Base-by-base conservation (phyloP, 2,888 invertebrate genomes). In the Drosophila borealis region DNA sequence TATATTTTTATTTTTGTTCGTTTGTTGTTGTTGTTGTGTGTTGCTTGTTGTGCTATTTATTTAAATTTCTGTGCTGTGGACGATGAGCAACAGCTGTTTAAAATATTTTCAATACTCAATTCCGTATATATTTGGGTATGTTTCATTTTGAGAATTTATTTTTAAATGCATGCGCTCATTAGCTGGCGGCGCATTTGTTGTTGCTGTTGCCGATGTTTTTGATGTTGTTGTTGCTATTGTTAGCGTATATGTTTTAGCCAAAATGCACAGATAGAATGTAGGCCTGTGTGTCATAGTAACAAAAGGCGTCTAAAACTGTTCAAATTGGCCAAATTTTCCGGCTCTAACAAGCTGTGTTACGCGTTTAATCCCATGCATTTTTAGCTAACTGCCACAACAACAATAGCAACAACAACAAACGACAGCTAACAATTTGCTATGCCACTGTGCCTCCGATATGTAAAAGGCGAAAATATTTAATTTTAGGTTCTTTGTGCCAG, bases 381-480 rank as follows among this genome's bases (percentile, higher is more conserved):
- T 54, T 50, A 64, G 73, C 60, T 62, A 61, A 62, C 62, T 37
- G 33, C 57, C 68, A 57, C 42, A 77, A 29, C 51, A 67, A 37
- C 36, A 63, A 75, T 45, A 68, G 53, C 64, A 64, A 54, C 17
- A 53, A 42, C 46, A 54, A 45, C 19, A 46, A 59, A 51, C 51
- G 49, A 21, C 53, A 70, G 53, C 70, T 48, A 72, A 71, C 79
- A 70, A 79, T 78, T 73, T 78, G 78, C 80, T 84, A 72, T 78
- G 74, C 77, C 78, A 84, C 69, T 76, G 80, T 8, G 39, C 50
- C 81, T 83, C 65, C 71, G 80, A 88, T 88, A 78, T 86, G 88
- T 88, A 83, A 86, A 88, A 81, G 83, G 86, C 88, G 83, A 86
- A 86, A 86, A 86, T 88, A 88, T 86, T 86, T 86, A 86, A 86